phyloP scores from a whole-genome alignment of 2,113 vertebrate genomes.

The Narcine bancroftii region DNA sequence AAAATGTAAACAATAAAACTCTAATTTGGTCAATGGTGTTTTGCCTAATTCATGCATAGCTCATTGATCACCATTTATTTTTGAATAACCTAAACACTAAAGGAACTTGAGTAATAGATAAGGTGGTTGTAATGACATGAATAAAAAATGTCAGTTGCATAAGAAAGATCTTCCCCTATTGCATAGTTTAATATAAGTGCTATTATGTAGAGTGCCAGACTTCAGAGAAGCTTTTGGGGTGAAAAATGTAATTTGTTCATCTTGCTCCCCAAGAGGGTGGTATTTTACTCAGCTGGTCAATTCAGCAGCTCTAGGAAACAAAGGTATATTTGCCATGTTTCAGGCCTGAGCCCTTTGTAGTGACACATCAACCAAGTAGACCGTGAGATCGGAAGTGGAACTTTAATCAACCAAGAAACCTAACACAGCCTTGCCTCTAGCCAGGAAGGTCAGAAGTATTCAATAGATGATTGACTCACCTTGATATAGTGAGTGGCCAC shows the following conservation, averaged over 20 bases:
- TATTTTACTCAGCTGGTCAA: too few species aligned
- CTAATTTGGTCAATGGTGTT: background rate
- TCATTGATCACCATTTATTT: background rate
- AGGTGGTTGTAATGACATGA: background rate
- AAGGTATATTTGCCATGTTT: background rate
- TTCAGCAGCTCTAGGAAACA: too few species aligned
- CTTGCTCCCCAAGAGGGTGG: too few species aligned
- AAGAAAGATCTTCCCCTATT: background rate
- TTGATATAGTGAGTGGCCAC: too few species aligned
- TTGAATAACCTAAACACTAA: background rate
- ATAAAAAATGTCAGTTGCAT: background rate
- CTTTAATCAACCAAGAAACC: too few species aligned
- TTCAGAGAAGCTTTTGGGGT: background rate
- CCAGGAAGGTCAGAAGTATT: too few species aligned
- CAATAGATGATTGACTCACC: too few species aligned
- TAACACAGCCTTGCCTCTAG: too few species aligned
- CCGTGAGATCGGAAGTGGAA: too few species aligned
- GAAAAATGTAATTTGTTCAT: background rate
- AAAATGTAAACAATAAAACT: background rate
- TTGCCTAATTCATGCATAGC: background rate
- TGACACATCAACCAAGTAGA: too few species aligned
- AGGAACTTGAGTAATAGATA: background rate
- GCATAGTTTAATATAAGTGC: background rate
- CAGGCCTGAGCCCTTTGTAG: too few species aligned
- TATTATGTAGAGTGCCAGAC: background rate